These are phyloP conservation scores for Tipula unca DNA, from an alignment of 2,888 invertebrate genomes.

Conservation along the genomic window DNA sequence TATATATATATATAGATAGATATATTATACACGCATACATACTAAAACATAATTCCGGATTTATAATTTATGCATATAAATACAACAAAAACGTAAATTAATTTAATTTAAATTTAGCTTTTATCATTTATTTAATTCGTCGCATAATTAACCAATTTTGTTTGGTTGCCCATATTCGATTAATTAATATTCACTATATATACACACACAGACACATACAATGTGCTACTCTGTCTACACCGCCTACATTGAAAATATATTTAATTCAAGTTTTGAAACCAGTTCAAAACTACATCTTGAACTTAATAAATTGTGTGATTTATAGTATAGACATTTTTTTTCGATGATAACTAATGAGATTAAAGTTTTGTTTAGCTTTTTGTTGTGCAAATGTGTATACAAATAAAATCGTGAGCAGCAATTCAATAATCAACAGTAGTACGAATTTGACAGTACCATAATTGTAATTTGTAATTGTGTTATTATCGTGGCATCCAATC, in stretches of 20 bases:
- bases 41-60: conserved; percentile 14
- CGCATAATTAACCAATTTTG: background rate
- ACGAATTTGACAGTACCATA: background rate
- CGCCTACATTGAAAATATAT: background rate
- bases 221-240: background rate
- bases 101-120: background rate
- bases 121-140: background rate
- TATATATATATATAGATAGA: too few relatives aligned
- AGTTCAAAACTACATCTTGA: background rate
- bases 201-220: background rate
- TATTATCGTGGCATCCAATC: background rate
- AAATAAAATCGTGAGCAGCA: background rate
- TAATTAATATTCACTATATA: background rate
- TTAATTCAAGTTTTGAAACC: background rate
- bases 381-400: background rate
- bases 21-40: too few relatives aligned
- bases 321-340: background rate
- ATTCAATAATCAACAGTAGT: too few relatives aligned
- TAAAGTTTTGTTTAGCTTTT: background rate
- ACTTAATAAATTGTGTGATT: background rate
- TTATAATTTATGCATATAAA: background rate
- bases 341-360: background rate
- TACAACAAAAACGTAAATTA: background rate
- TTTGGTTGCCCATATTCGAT: background rate
- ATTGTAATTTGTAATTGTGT: background rate